phyloP scores from a whole-genome alignment of 2,888 invertebrate species.

The Dolomedes plantarius region DNA sequence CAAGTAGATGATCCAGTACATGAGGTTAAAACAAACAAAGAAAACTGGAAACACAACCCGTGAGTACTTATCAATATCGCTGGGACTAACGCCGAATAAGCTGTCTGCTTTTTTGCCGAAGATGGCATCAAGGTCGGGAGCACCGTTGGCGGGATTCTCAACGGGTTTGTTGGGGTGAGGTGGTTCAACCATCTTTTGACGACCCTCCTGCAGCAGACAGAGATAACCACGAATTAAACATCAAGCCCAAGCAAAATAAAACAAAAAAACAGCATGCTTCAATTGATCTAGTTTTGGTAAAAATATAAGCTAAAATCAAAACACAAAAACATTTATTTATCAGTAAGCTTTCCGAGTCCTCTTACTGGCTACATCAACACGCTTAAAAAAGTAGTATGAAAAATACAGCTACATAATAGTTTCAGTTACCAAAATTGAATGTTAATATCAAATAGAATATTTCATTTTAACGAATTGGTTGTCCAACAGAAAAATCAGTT shows the following conservation, averaged over 20 bases:
- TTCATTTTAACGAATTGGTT: too few species aligned
- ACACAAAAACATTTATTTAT: too few species aligned
- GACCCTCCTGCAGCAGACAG: slow-evolving; percentile 71
- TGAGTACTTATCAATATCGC: slow-evolving; percentile 99
- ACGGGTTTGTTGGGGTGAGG: slow-evolving; percentile 71
- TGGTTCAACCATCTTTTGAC: slow-evolving; percentile 71
- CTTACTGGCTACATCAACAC: too few species aligned
- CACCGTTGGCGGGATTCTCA: slow-evolving; percentile 72
- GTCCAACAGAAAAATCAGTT: too few species aligned
- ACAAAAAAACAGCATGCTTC: slow-evolving; percentile 28
- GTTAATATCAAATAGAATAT: too few species aligned
- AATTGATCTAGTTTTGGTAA: slow-evolving; percentile 24
- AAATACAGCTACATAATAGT: too few species aligned
- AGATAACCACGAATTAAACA: slow-evolving; percentile 70
- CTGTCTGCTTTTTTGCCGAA: slow-evolving; percentile 89
- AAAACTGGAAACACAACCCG: slow-evolving; percentile 98
- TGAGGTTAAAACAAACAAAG: slow-evolving; percentile 98
- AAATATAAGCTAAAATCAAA: neutral
- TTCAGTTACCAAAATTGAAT: too few species aligned
- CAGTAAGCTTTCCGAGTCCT: too few species aligned
- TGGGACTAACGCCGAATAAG: slow-evolving; percentile 92
- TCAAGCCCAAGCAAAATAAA: slow-evolving; percentile 31
- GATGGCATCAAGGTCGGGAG: slow-evolving; percentile 71
- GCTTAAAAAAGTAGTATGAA: too few species aligned
- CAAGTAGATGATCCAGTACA: slow-evolving; percentile 98